Evolutionary conservation across 2,797 vertebrate genomes (phyloP).

Genomic region (Lacerta bilineata): DNA sequence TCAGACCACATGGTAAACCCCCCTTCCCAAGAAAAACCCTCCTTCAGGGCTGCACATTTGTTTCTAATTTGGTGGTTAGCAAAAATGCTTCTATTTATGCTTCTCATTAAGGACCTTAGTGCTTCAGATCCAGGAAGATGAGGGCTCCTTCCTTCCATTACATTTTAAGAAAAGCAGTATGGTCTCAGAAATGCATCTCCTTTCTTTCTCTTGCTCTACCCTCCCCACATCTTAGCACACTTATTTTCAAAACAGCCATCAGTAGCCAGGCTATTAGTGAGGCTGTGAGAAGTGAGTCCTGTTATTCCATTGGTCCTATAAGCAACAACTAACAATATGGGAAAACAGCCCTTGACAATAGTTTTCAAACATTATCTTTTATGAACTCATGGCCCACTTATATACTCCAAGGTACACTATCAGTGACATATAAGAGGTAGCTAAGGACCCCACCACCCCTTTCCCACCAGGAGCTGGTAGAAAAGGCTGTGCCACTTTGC

Average conservation of each 20-base stretch:
- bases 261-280: background rate
- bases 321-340: constrained; percentile 20
- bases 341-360: background rate
- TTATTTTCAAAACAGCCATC: background rate
- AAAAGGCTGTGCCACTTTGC: too few relatives aligned
- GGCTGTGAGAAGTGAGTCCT: background rate
- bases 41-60: constrained; percentile 66
- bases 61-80: constrained; percentile 70
- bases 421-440: background rate
- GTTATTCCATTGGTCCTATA: background rate
- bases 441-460: background rate
- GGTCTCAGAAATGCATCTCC: background rate
- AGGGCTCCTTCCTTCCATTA: constrained; percentile 49
- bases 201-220: background rate
- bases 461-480: background rate
- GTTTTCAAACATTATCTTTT: constrained; percentile 3
- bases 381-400: background rate
- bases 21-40: background rate
- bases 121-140: constrained; percentile 41
- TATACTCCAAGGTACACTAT: background rate
- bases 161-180: constrained; percentile 45
- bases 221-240: constrained; percentile 19
- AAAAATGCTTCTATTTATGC: constrained; percentile 65
- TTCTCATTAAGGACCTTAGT: constrained; percentile 48
- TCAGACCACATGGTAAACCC: constrained; percentile 53